A percentile compares a stretch with the other conserved stretches of the same genome.
These are phyloP conservation scores for Drosophila lowei DNA, from an alignment of 1,140 invertebrate genomes.

Conservation along the genomic window DNA sequence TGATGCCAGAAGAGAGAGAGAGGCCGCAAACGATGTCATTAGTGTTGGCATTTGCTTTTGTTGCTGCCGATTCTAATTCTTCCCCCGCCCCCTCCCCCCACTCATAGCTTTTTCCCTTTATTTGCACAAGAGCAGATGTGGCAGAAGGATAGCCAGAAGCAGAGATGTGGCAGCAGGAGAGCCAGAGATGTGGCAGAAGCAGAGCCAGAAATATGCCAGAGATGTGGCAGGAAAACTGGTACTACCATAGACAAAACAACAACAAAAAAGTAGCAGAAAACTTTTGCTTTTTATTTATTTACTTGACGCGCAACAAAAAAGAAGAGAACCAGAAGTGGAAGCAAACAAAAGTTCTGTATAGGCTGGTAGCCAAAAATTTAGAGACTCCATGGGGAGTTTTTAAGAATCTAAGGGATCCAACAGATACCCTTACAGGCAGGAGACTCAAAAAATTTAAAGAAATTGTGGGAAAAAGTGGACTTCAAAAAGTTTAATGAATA, in stretches of 20 bases:
- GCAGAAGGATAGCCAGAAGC: not conserved
- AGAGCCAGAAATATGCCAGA: constrained; percentile 2
- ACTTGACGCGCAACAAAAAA: constrained; percentile 51
- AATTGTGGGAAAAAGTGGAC: no score
- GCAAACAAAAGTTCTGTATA: constrained; percentile 51
- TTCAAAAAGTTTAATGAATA: no score
- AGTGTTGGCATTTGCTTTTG: constrained; percentile 63
- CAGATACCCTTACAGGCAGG: constrained; percentile 1
- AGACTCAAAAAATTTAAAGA: no score
- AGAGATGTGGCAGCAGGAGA: not conserved
- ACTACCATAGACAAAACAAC: no score
- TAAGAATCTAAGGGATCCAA: not conserved
- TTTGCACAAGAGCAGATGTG: constrained; percentile 35
- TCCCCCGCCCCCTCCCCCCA: not conserved
- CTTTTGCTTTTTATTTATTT: constrained; percentile 77
- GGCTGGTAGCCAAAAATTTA: constrained; percentile 17
- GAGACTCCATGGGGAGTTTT: constrained; percentile 5
- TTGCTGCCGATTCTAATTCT: constrained; percentile 13
- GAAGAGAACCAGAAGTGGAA: constrained; percentile 22
- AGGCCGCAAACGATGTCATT: constrained; percentile 75
- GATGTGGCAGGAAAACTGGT: no score
- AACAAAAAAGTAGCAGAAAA: constrained; percentile 63
- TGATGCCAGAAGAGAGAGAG: not conserved
- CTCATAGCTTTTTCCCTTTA: constrained; percentile 15
- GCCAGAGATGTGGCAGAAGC: constrained; percentile 8